Evolutionary conservation across 2,113 vertebrate genomes (phyloP).

Genomic region (Phylloscopus trochiloides): DNA sequence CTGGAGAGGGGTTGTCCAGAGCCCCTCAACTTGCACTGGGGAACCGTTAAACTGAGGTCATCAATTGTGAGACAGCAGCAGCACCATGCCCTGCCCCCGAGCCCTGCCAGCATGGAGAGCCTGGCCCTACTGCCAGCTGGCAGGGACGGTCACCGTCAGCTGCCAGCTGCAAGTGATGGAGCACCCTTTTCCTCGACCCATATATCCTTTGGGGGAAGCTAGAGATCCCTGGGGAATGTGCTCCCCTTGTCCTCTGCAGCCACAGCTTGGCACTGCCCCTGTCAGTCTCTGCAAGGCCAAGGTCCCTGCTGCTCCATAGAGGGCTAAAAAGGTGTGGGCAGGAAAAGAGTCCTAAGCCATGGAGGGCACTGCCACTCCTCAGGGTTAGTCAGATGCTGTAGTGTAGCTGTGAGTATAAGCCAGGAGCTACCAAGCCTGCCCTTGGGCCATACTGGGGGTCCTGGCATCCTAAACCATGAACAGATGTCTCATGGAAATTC

Average conservation of each 20-base stretch:
- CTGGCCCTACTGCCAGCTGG: constrained; percentile 73
- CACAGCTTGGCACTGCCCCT: neutral
- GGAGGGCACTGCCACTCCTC: neutral
- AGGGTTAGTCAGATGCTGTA: neutral
- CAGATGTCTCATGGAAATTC: neutral
- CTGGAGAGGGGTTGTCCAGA: constrained; percentile 69
- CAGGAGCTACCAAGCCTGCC: neutral
- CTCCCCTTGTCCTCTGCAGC: neutral
- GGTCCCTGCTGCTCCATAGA: neutral
- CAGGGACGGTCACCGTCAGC: constrained; percentile 75
- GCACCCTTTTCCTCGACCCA: constrained; percentile 78
- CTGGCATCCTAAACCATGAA: neutral
- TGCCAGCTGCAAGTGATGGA: constrained; percentile 68
- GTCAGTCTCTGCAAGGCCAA: rapidly evolving
- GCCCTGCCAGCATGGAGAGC: constrained; percentile 61
- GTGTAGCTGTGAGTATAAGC: rapidly evolving
- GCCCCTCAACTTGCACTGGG: constrained; percentile 76
- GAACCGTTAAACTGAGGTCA: constrained; percentile 72
- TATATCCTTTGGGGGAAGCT: constrained; percentile 85
- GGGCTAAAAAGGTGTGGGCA: neutral
- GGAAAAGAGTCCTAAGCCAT: neutral
- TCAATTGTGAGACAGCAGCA: constrained; percentile 79
- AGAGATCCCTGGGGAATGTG: neutral
- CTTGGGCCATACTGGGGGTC: neutral
- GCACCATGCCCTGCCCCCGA: constrained; percentile 63